Percentiles rank a stretch among this genome's conserved stretches.
phyloP scores from a whole-genome alignment of 2,113 vertebrate genomes.

The Erpornis zantholeuca region DNA sequence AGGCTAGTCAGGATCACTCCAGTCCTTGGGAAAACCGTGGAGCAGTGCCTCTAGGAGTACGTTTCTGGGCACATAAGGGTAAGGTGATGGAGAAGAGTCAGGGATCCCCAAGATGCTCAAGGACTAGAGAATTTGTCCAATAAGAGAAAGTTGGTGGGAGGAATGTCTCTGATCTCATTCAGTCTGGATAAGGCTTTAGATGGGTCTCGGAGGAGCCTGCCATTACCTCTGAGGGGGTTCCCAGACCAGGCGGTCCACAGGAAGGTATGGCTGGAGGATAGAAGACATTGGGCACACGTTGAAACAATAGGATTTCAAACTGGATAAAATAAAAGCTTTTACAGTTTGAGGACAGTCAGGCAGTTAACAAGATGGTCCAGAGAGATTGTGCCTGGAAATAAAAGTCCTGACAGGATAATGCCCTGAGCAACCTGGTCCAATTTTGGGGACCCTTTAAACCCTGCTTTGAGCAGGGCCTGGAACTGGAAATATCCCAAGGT shows the following conservation, averaged over 20 bases:
- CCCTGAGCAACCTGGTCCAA: not conserved
- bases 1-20: not conserved
- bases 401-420: not conserved
- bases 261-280: not conserved
- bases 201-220: not conserved
- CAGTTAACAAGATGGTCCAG: not conserved
- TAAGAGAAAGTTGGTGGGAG: not conserved
- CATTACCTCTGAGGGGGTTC: not conserved
- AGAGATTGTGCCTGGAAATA: not conserved
- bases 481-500: not conserved
- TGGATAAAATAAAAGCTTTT: not conserved
- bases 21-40: not conserved
- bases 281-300: not conserved
- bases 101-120: not conserved
- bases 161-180: not conserved
- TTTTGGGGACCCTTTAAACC: not conserved
- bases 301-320: not conserved
- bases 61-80: fast-evolving
- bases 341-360: not conserved
- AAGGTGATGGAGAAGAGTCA: not conserved
- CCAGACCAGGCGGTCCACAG: not conserved
- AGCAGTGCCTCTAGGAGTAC: not conserved
- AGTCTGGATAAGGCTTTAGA: not conserved
- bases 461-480: not conserved
- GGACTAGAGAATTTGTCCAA: not conserved